Conservation (phyloP, 2,113 vertebrate genomes). For the Notechis scutatus region DNA sequence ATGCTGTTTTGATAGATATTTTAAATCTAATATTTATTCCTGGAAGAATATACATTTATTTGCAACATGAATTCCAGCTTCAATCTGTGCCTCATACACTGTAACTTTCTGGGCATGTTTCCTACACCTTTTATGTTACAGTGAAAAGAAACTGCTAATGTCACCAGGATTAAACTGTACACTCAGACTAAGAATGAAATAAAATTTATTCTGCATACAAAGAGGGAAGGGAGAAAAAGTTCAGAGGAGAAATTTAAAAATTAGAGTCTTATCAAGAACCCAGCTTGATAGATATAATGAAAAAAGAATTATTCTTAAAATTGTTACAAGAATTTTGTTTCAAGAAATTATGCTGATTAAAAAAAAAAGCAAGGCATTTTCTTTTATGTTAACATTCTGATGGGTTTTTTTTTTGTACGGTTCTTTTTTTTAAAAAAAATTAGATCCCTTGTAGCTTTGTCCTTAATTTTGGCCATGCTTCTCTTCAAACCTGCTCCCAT, state of each 20-base stretch:
- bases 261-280: neutral
- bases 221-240: neutral
- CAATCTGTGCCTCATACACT: neutral
- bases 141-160: neutral
- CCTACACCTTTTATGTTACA: too few species aligned
- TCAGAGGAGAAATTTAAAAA: neutral
- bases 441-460: constrained; percentile 93
- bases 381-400: neutral
- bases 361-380: neutral
- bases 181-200: neutral
- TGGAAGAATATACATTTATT: neutral
- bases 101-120: neutral
- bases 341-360: neutral
- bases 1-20: neutral
- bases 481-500: constrained; percentile 97
- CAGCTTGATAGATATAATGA: neutral
- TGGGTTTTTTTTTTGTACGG: neutral
- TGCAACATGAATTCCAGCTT: neutral
- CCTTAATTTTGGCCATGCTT: constrained; percentile 92
- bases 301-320: neutral
- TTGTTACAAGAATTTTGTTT: neutral
- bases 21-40: neutral
- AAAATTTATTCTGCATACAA: neutral
- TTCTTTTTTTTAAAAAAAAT: neutral
- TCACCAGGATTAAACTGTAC: neutral